Evolutionary conservation across 1,140 invertebrate genomes (phyloP), one percentile per base, ranked within the genome.

Genomic region (Cyrtorhinus lividipennis): DNA sequence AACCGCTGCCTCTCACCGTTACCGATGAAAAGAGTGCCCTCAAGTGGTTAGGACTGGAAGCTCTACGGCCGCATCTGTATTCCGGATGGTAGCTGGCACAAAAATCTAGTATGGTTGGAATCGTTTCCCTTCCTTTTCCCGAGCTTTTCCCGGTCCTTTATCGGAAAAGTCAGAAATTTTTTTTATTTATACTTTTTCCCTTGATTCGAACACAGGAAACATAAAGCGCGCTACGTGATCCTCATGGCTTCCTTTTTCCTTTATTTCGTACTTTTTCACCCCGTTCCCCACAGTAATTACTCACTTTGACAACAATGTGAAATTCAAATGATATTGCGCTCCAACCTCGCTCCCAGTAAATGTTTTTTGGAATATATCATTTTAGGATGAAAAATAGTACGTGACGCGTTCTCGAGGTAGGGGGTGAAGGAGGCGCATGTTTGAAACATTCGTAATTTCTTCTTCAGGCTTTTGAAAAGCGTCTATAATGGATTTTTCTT

Each of bases 121-220:
- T 30, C 58, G 24, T 59, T 59, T 59, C 58, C 58, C 20, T 20
- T 44, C 38, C 38, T 44, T n/a, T 44, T 8, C 48, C 48, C 20
- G 48, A 5, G 10, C 48, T 53, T 53, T 53, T 59, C 38, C 58
- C 58, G 58, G 58, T 26, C 58, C 27, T 59, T 59, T 59, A 59
- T 59, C 58, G 26, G 25, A 59, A 59, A 59, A 59, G 58, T 26
- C 24, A 26, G 24, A 8, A 15, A 15, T 3, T 3, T 5, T 3
- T 22, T 12, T 53, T 22, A 5, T 53, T 22, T 12, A 53, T 10
- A 8, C 48, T 53, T 26, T 24, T 24, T 59, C 38, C n/a, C 27
- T 30, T 59, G 58, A 59, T 59, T 59, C 26, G 58, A 53, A 59
- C 58, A 30, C 58, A 59, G 58, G 58, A 59, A 59, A 59, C 58